Evolutionary conservation across 2,888 invertebrate species (phyloP), one percentile per base, ranked within the genome.

Genomic region (Lypha dubia): DNA sequence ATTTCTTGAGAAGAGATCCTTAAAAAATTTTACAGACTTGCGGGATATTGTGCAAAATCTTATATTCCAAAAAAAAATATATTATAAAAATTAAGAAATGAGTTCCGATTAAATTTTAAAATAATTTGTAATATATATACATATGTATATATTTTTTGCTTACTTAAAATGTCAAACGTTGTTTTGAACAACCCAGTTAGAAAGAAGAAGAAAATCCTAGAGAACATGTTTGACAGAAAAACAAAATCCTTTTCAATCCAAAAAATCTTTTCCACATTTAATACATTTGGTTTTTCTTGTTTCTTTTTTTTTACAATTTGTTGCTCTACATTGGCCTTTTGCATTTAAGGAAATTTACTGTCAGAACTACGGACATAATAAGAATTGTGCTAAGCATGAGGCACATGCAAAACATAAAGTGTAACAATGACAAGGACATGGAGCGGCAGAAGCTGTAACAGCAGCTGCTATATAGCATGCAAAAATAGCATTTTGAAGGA

Each of bases 241-340:
- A n/a, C n/a, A 70, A 49, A 71, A 56, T 71, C 71, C 51, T 38
- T 38, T 35, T 56, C 38, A 17, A 80, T 74, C 56, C 35, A 60
- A 68, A 79, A 80, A 73, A 44, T 68, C 8, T 74, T 68, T 22
- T 44, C 20, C 24, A 44, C 38, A 73, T 73, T 79, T 41, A 79
- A 70, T 70, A 35, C 24, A 4, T 38, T 60, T 62, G 51, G 49
- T 71, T 49, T 60, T 53, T 51, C 13, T 8, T 11, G 17, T 79
- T 11, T 63, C 9, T n/a, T 32, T 63, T 15, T 68, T 20, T 28
- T 28, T n/a, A 11, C 35, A n/a, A 46, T 51, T 35, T 44, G 20
- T 22, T 73, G 58, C 44, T 56, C 60, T 62, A 53, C 67, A 74
- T 74, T 80, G 80, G 74, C 74, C 73, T 74, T 80, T 74, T 60